Evolutionary conservation across 2,888 invertebrate genomes (phyloP), one percentile per base, ranked within the genome.

Genomic region (Bembecia ichneumoniformis): DNA sequence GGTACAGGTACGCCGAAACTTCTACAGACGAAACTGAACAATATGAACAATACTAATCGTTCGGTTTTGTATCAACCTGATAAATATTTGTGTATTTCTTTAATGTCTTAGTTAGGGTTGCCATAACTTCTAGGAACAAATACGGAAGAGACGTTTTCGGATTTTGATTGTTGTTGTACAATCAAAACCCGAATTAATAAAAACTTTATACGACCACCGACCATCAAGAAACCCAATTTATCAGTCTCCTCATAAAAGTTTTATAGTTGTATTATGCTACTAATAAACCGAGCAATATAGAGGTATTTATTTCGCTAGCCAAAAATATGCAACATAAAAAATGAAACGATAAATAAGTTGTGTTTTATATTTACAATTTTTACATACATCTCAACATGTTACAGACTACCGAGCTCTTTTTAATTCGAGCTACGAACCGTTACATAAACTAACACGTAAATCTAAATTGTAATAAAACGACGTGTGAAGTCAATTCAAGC

Each of bases 371-470:
- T 84, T 86, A 86, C 86, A 86, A 70, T 82, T 81, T 68, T 82
- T 84, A 84, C 84, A 84, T 83, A 81, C 82, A 84, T 82, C 86
- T 84, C 80, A 87, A 87, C 86, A 82, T 82, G 77, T 80, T 86
- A 87, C 87, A 82, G 77, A 75, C 87, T 87, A 87, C 87, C 75
- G 76, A 84, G 84, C 87, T 87, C 87, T 79, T 86, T 87, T 86
- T 86, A 80, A 86, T 86, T 86, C 86, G 86, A 87, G 86, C 87
- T 82, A 86, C 84, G 87, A 86, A 86, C 84, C 84, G 66, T 84
- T 84, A 86, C 83, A 82, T 84, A 78, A 80, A 82, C 84, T 86
- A 84, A 84, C 84, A 87, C 82, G 76, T 87, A 78, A 82, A 84
- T 86, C 87, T 86, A 83, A 81, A 77, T 77, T 73, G 83, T 80